Evolutionary conservation across 2,797 vertebrate genomes (phyloP).

Genomic region (Malacoctenus gilli): DNA sequence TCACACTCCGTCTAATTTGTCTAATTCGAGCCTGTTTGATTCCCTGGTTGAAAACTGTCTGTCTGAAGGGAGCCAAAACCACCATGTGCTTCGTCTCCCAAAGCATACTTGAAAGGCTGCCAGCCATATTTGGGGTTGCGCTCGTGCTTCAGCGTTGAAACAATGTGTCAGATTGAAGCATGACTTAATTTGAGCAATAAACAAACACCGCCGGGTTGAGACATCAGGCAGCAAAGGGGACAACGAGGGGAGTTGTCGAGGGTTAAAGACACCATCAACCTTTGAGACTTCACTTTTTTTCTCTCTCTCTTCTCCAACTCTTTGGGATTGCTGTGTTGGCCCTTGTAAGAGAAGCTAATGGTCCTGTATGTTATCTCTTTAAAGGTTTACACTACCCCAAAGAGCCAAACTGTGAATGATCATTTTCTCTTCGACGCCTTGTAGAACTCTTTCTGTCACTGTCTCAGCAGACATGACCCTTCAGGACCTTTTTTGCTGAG

Average conservation of each 20-base stretch:
- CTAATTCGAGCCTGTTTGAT: slow-evolving; percentile 67
- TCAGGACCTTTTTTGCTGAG: too few species aligned
- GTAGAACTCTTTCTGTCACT: not conserved
- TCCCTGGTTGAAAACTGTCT: slow-evolving; percentile 62
- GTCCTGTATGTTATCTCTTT: slow-evolving; percentile 24
- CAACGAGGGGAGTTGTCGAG: slow-evolving; percentile 54
- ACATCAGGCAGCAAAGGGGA: slow-evolving; percentile 46
- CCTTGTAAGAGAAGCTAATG: slow-evolving; percentile 33
- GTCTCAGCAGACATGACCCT: too few species aligned
- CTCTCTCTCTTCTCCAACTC: slow-evolving; percentile 18
- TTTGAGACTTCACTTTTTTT: slow-evolving; percentile 15
- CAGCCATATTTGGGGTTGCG: slow-evolving; percentile 75
- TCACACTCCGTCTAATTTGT: slow-evolving; percentile 75
- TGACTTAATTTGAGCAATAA: slow-evolving; percentile 66
- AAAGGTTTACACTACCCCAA: slow-evolving; percentile 29
- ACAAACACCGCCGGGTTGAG: slow-evolving; percentile 41
- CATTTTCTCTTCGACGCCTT: too few species aligned
- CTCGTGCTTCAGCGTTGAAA: slow-evolving; percentile 61
- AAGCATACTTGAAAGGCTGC: slow-evolving; percentile 76
- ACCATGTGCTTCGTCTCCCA: slow-evolving; percentile 60
- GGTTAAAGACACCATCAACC: slow-evolving; percentile 41
- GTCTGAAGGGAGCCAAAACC: slow-evolving; percentile 69
- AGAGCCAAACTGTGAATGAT: not conserved
- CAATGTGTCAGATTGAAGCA: slow-evolving; percentile 74
- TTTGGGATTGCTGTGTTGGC: slow-evolving; percentile 40